Base-by-base conservation (phyloP, 2,113 vertebrate species). In the Tichodroma muraria region DNA sequence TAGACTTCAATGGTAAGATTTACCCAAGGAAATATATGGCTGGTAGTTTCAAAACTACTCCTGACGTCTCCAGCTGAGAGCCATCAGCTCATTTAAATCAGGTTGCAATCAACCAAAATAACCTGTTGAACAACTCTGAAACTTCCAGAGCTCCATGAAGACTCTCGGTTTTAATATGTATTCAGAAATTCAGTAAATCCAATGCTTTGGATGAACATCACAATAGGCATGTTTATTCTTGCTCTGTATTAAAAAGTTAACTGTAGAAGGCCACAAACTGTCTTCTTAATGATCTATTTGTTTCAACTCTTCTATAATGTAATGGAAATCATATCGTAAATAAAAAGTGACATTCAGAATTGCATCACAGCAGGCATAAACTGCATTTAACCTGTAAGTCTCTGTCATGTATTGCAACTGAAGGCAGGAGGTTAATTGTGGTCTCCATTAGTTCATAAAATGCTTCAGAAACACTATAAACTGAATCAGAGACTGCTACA, bases 131-230 rank as follows among this genome's bases (percentile, higher is more conserved):
- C 15, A 57, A 71, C 13, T 28, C 24, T 79, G 65, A 68, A 70
- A 44, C 50, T 65, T 73, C 11, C 25, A 40, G 64, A 49, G 9
- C 11, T 65, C 24, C 9, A 10, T 35, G 61, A 85, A 81, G 40
- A 42, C 9, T 6, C 5, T 31, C 1, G 0, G 4, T 85, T 84
- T 80, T 80, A 22, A 44, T 19, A 53, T 1, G 1, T 28, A 53
- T 57, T 88, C 25, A 83, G 50, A 80, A 88, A 88, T 69, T 47
- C 9, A 19, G 12, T 18, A 91, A 80, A 91, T 69, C 21, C 8
- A 64, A 1, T 35, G 17, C 4, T 89, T 78, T 80, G n/a, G 64
- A 44, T 18, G 10, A n/a, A 38, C 14, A 18, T 63, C 30, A 61
- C 15, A 70, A 65, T 6, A 20, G 42, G 2, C 7, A 14, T 28